Conservation (phyloP, 2,113 vertebrate genomes). For the Strix aluco region DNA sequence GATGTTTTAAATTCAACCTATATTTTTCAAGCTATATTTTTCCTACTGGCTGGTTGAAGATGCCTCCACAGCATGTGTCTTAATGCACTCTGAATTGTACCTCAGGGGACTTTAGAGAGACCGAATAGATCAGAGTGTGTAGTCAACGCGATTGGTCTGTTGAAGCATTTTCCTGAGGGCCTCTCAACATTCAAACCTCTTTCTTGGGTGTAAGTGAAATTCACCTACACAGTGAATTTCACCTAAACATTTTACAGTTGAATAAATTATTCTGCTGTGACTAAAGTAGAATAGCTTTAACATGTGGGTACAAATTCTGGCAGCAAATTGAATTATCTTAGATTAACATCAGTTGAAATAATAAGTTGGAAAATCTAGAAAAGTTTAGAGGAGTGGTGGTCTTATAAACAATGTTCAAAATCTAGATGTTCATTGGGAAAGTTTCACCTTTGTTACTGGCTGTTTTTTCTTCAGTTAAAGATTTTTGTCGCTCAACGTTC, state of each 20-base stretch:
- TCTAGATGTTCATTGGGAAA: background rate
- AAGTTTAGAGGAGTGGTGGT: background rate
- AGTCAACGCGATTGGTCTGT: background rate
- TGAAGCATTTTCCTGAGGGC: background rate
- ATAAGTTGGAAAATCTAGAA: background rate
- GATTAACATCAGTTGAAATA: background rate
- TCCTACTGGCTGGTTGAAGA: background rate
- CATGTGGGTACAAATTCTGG: background rate
- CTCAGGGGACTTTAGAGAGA: background rate
- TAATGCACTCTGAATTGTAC: background rate
- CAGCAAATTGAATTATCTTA: background rate
- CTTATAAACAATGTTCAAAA: background rate
- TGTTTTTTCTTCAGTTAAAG: fast-evolving
- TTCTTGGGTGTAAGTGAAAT: background rate
- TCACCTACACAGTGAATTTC: background rate
- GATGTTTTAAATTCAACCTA: background rate
- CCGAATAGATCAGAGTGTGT: background rate
- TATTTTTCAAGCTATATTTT: background rate
- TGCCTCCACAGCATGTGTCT: background rate
- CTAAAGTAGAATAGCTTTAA: background rate
- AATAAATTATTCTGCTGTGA: background rate
- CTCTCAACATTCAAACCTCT: background rate
- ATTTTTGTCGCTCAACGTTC: background rate
- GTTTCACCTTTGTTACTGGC: background rate
- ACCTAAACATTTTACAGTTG: background rate